These are phyloP conservation scores for Cynopterus sphinx DNA, from an alignment of 2,797 vertebrate species.

Conservation along the genomic window DNA sequence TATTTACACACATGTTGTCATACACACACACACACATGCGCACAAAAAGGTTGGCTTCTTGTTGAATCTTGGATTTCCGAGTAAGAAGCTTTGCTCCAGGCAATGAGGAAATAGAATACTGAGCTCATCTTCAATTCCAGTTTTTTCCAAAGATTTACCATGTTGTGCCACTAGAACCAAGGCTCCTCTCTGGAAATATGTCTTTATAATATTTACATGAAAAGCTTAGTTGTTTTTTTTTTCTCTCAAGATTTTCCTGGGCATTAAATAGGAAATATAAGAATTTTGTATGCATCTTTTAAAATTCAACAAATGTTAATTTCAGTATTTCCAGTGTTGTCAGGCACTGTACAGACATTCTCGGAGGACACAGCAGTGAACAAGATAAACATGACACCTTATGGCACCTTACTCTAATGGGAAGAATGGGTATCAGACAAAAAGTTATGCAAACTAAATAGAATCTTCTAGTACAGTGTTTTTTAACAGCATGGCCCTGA, in stretches of 20 bases:
- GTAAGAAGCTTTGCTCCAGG: neutral
- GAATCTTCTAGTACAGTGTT: neutral
- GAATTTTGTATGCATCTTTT: neutral
- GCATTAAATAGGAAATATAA: constrained; percentile 5
- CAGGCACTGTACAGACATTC: neutral
- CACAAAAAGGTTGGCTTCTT: neutral
- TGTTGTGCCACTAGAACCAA: neutral
- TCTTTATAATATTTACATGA: neutral
- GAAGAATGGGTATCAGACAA: neutral
- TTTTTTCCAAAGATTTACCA: neutral
- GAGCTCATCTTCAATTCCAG: neutral
- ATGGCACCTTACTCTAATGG: neutral
- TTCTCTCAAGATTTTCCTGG: neutral
- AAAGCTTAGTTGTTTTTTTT: neutral
- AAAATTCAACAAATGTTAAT: neutral
- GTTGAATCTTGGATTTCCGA: neutral
- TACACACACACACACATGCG: neutral
- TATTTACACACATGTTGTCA: neutral
- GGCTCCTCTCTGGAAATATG: neutral
- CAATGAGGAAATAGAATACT: neutral
- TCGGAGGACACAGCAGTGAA: neutral
- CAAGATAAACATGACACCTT: neutral
- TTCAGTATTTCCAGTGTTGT: neutral
- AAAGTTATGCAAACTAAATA: neutral
- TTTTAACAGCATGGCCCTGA: neutral